Conservation (phyloP, 1,140 invertebrate genomes). For the Brachionus sp. region DNA sequence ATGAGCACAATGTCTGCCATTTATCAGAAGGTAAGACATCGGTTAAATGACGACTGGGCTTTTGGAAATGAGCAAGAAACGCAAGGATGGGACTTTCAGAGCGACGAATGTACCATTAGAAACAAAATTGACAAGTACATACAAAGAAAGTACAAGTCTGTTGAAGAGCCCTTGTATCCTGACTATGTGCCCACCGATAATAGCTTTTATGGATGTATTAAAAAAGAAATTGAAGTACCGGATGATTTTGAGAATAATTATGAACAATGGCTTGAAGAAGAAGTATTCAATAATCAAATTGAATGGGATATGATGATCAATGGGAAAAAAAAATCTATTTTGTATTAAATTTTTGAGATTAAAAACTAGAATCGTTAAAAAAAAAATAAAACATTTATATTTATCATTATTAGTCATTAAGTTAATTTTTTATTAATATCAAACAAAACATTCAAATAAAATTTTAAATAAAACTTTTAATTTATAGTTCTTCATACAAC, state of each 20-base stretch:
- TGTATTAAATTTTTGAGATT: neutral
- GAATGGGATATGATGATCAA: neutral
- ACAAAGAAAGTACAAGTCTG: neutral
- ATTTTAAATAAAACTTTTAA: no score
- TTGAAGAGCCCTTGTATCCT: neutral
- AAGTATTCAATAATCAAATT: slow-evolving; percentile 18
- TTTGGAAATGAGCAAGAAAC: slow-evolving; percentile 75
- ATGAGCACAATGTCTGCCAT: slow-evolving; percentile 99
- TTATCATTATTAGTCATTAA: no score
- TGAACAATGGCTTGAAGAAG: slow-evolving; percentile 43
- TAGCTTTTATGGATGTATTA: neutral
- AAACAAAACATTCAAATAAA: no score
- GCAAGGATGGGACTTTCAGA: slow-evolving; percentile 45
- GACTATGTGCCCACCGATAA: neutral
- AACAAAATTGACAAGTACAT: slow-evolving; percentile 27
- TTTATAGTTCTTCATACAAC: no score
- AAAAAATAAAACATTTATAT: no score
- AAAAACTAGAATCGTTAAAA: no score
- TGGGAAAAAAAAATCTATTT: neutral
- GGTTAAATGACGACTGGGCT: slow-evolving; percentile 97
- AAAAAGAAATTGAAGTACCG: neutral
- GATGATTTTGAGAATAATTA: slow-evolving; percentile 23
- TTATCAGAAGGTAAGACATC: slow-evolving; percentile 83
- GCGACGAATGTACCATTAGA: slow-evolving; percentile 30
- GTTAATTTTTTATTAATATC: no score